Evolutionary conservation across 2,113 vertebrate genomes (phyloP).

Genomic region (Accipiter cooperii): DNA sequence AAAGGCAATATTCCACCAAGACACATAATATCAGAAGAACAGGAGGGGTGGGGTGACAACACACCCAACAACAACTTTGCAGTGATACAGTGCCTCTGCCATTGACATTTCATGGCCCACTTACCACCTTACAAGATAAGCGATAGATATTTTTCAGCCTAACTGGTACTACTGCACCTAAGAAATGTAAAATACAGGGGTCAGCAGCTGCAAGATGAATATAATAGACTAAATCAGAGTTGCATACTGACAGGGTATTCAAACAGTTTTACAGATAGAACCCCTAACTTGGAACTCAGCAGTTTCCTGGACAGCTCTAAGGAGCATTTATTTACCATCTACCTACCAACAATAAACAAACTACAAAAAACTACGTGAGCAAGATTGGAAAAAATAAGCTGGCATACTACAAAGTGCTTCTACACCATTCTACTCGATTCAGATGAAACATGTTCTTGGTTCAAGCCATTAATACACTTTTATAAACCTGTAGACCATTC

Average conservation of each 20-base stretch:
- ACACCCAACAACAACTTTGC: rapidly evolving
- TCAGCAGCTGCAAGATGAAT: background rate
- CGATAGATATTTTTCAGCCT: background rate
- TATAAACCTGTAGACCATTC: background rate
- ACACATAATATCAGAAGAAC: background rate
- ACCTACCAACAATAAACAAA: background rate
- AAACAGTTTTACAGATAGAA: background rate
- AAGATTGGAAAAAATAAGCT: background rate
- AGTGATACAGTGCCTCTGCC: background rate
- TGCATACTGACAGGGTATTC: background rate
- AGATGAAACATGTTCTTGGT: background rate
- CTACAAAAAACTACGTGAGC: background rate
- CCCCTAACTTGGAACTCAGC: background rate
- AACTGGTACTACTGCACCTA: background rate
- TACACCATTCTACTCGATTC: background rate
- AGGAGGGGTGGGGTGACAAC: rapidly evolving
- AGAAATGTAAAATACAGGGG: background rate
- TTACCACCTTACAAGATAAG: background rate
- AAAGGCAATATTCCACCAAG: background rate
- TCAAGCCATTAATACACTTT: background rate
- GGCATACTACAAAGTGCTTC: background rate
- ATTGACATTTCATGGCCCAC: background rate
- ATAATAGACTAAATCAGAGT: background rate
- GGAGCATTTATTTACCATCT: background rate
- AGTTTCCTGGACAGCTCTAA: background rate